These are phyloP conservation scores for Dufourea novaeangliae DNA, from an alignment of 1,140 invertebrate genomes.

Conservation along the genomic window DNA sequence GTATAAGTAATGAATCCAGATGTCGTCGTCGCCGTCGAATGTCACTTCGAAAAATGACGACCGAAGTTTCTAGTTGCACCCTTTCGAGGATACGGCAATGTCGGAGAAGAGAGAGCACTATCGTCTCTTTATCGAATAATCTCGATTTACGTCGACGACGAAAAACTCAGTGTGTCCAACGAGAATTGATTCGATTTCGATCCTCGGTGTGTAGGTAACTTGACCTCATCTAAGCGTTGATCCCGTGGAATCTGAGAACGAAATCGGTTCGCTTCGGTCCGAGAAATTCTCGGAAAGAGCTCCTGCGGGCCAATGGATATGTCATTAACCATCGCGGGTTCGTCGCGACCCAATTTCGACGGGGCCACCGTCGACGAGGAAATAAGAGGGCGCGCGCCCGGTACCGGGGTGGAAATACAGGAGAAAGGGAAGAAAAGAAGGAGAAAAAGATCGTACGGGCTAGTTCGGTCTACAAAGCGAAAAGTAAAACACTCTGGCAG, in stretches of 20 bases:
- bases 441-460: conserved; percentile 57
- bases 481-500: conserved; percentile 72
- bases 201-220: not conserved
- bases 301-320: conserved; percentile 12
- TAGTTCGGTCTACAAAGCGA: conserved; percentile 49
- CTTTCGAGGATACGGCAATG: not conserved
- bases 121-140: conserved; percentile 13
- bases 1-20: conserved; percentile 76
- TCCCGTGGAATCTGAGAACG: not conserved
- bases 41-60: conserved; percentile 72
- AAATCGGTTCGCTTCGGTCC: not conserved
- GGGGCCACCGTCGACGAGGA: conserved; percentile 26
- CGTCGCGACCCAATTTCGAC: conserved; percentile 32
- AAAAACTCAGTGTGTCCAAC: not conserved
- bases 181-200: not conserved
- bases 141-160: conserved; percentile 1
- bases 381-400: conserved; percentile 20
- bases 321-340: conserved; percentile 17
- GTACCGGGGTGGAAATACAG: conserved; percentile 29
- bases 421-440: conserved; percentile 29
- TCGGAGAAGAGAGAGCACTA: not conserved
- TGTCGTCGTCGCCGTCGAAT: conserved; percentile 68
- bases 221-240: conserved; percentile 1
- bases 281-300: conserved; percentile 13
- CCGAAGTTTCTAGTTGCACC: conserved; percentile 63